Evolutionary conservation across 1,140 invertebrate species (phyloP), one percentile per base, ranked within the genome.

Genomic region (Wasmannia auropunctata): DNA sequence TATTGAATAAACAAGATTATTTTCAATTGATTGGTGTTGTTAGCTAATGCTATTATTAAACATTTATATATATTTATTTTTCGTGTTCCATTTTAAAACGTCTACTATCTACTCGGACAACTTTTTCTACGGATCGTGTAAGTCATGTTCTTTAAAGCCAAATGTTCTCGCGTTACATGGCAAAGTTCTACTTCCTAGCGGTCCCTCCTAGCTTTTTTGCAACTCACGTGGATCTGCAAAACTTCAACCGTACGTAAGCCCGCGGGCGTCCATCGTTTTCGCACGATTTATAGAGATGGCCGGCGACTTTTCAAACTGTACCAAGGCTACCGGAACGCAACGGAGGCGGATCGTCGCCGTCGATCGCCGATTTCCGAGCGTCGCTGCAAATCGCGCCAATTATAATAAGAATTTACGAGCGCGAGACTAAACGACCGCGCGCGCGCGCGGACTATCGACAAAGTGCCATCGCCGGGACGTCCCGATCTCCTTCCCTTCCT

Each of bases 341-440:
- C 19, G 51, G n/a, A n/a, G n/a, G 37, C 40, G 58, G 8, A 37
- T 49, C 63, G 19, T 46, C 49, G 56, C 86, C 83, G 56, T 85
- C 83, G 86, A 86, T 91, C 88, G 84, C n/a, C 87, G 86, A 91
- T 90, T 90, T 85, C 88, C 86, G 65, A 16, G 28, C 79, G 51
- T 83, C 46, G 31, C 70, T 67, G 31, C 75, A 51, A n/a, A 89
- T 87, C 75, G 49, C 58, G 49, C 87, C 89, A 88, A 92, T 92
- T 92, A 92, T 90, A 91, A 91, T 88, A 88, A 87, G 86, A 91
- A 92, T 92, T 92, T 92, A 92, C 72, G 89, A 88, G 60, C 72
- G 46, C 77, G 43, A 37, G 60, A 70, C 40, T 25, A n/a, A 87
- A 40, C 62, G 51, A 76, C 62, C 60, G 34, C 28, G n/a, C n/a